Conservation (phyloP, 2,797 vertebrate species). For the Sebastes trivittatus region DNA sequence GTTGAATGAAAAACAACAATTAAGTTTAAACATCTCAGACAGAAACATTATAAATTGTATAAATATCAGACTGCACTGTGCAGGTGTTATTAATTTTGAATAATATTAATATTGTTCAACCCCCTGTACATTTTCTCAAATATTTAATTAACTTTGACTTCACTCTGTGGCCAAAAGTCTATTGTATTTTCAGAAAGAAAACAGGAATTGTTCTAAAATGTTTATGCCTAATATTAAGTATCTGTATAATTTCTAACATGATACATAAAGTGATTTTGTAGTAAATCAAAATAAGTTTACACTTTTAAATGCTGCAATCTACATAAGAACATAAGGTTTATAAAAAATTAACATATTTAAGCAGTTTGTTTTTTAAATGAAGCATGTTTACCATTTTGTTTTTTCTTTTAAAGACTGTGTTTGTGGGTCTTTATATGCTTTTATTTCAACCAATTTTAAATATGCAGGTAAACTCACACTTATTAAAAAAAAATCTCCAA, state of each 20-base stretch:
- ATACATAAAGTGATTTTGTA: not conserved
- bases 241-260: not conserved
- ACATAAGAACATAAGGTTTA: not conserved
- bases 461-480: not conserved
- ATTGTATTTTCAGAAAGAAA: not conserved
- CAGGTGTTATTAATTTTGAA: not conserved
- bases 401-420: not conserved
- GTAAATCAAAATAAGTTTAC: not conserved
- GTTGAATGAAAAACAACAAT: not conserved
- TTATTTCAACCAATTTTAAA: not conserved
- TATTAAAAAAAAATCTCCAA: not conserved
- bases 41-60: not conserved
- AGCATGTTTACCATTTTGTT: not conserved
- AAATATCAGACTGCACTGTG: not conserved
- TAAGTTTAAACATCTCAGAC: not conserved
- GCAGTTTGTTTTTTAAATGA: not conserved
- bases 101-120: not conserved
- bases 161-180: not conserved
- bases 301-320: not conserved
- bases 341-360: not conserved
- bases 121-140: not conserved
- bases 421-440: not conserved
- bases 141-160: not conserved
- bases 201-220: not conserved
- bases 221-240: not conserved